phyloP scores from a whole-genome alignment of 2,113 vertebrate genomes.

The Delphinus delphis region DNA sequence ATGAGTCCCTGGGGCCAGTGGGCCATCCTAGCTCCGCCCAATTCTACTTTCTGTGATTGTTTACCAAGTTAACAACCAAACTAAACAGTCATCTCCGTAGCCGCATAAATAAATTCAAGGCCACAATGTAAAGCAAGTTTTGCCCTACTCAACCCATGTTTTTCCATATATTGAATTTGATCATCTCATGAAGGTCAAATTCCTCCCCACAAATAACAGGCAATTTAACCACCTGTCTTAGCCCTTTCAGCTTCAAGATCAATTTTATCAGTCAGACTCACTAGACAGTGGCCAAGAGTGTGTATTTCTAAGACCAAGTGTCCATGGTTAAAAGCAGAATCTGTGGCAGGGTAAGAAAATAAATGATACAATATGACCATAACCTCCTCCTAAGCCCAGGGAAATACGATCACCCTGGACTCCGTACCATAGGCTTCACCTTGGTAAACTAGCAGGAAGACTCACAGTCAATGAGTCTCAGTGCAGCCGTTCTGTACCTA shows the following conservation, averaged over 20 bases:
- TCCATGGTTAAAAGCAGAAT: neutral
- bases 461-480: neutral
- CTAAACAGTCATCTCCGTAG: neutral
- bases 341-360: neutral
- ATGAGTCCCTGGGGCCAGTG: neutral
- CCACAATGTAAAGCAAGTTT: neutral
- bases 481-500: neutral
- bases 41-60: neutral
- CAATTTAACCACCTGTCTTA: constrained; percentile 19
- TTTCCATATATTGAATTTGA: constrained; percentile 22
- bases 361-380: neutral
- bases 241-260: constrained; percentile 15
- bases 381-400: neutral
- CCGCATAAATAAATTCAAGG: constrained; percentile 46
- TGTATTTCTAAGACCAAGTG: constrained; percentile 10
- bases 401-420: constrained; percentile 24
- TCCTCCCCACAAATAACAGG: neutral
- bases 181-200: neutral
- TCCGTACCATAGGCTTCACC: neutral
- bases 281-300: neutral
- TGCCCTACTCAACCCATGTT: neutral
- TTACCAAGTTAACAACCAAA: neutral
- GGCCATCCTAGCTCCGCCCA: neutral
- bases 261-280: constrained; percentile 20
- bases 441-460: neutral